phyloP scores from a whole-genome alignment of 2,113 vertebrate genomes.

The Siniperca chuatsi region DNA sequence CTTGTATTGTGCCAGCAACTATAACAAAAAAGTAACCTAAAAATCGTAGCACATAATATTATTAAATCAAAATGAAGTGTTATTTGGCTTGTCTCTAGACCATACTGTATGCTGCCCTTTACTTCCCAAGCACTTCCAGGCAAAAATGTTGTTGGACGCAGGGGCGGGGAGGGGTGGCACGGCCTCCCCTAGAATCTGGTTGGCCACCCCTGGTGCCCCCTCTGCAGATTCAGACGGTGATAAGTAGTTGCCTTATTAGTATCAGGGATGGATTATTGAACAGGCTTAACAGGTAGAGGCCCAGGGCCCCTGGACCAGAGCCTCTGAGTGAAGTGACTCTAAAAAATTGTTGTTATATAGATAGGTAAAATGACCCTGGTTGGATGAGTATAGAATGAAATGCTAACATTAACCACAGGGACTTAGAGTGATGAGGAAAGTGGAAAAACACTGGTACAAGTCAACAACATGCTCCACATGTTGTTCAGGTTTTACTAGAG shows the following conservation, averaged over 20 bases:
- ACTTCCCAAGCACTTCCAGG: no score
- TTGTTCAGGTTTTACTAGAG: constrained; percentile 54
- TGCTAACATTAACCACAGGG: background rate
- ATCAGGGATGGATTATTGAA: background rate
- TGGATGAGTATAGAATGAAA: background rate
- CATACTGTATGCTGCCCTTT: background rate
- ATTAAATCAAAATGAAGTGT: background rate
- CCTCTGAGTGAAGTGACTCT: background rate
- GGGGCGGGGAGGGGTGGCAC: no score
- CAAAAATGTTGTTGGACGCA: no score
- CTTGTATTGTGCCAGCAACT: no score
- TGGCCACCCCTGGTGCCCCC: no score
- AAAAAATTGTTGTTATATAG: background rate
- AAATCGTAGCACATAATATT: no score
- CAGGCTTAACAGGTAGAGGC: background rate
- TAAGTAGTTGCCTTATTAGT: background rate
- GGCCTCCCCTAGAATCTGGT: no score
- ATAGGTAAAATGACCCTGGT: background rate
- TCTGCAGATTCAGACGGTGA: background rate
- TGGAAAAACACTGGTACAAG: constrained; percentile 1
- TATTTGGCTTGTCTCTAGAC: background rate
- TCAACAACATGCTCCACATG: background rate
- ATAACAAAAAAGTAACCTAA: no score
- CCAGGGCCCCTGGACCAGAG: no score
- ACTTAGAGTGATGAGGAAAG: background rate